Base-by-base conservation (phyloP, 2,888 invertebrate species). In the Pherbina coryleti region DNA sequence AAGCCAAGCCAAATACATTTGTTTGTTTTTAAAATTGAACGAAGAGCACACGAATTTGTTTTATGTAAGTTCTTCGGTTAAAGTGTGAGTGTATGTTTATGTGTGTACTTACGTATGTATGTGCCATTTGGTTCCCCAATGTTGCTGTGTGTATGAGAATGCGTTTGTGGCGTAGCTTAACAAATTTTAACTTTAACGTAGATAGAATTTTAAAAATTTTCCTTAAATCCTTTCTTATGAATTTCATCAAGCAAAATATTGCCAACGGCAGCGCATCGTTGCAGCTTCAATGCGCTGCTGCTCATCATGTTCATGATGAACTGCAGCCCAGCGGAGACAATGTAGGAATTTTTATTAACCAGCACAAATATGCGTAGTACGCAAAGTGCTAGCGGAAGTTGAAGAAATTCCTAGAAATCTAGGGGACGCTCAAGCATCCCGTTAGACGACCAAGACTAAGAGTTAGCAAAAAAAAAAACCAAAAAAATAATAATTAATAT, bases 281-380 rank as follows among this genome's bases (percentile, higher is more conserved):
- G 55, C 9, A 22, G 7, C 55, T 4, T 9, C 19, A n/a, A n/a
- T 55, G 0, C 19, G 19, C 55, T 5, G 55, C 55, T 60, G 0
- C 25, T 25, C 11, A 25, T 60, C 57, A 14, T 14, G 57, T 28
- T 60, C 19, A 44, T 67, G 67, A 67, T 67, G 44, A 67, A 67
- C 67, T 67, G 31, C 44, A 37, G 8, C 67, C 34, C 44, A 19
- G n/a, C 67, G 44, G 44, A 31, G 67, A 67, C 67, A 67, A 67
- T 37, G 37, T 67, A 44, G 67, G 67, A 67, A 67, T 67, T 67
- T 67, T 67, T 67, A 67, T 67, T 67, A 67, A 67, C 67, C 67
- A 67, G 8, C 67, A 11, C 25, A 60, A 19, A 34, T 67, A 66
- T 66, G 66, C 66, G 19, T 44, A 55, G 55, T 9, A 22, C n/a